A percentile compares a stretch with the other conserved stretches of the same genome.
These are phyloP conservation scores for Trachelus tabidus DNA, from an alignment of 2,888 invertebrate species.

Conservation along the genomic window DNA sequence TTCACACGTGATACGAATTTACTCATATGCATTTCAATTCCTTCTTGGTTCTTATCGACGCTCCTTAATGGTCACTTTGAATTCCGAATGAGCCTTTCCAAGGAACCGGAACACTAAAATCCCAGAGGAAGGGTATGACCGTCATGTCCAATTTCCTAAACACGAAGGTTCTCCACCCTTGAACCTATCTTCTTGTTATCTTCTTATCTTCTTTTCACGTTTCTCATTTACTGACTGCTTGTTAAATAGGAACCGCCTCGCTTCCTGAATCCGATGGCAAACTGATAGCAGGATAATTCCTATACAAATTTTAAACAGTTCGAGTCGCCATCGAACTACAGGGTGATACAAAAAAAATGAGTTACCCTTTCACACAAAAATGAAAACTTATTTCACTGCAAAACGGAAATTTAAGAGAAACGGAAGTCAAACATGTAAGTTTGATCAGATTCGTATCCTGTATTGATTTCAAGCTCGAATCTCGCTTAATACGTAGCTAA, in stretches of 20 bases:
- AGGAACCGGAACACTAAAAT: not conserved
- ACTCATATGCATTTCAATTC: not conserved
- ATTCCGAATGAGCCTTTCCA: too few relatives aligned
- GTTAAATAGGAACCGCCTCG: too few relatives aligned
- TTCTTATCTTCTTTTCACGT: not conserved
- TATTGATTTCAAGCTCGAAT: constrained; percentile 10
- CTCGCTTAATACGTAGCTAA: constrained; percentile 26
- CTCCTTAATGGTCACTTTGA: not conserved
- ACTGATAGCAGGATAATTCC: not conserved
- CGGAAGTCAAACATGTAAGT: not conserved
- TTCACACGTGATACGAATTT: not conserved
- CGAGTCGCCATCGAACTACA: not conserved
- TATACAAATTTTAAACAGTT: not conserved
- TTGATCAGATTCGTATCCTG: not conserved
- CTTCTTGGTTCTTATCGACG: not conserved
- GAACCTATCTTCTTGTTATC: not conserved
- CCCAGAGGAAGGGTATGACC: not conserved
- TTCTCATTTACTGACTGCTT: not conserved
- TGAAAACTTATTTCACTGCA: not conserved
- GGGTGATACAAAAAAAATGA: not conserved
- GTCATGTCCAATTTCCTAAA: not conserved
- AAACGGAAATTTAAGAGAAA: not conserved
- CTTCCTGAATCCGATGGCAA: too few relatives aligned
- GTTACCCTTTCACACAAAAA: not conserved
- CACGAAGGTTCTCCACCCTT: not conserved